phyloP scores from a whole-genome alignment of 2,888 invertebrate species.

The Yponomeuta sedellus region DNA sequence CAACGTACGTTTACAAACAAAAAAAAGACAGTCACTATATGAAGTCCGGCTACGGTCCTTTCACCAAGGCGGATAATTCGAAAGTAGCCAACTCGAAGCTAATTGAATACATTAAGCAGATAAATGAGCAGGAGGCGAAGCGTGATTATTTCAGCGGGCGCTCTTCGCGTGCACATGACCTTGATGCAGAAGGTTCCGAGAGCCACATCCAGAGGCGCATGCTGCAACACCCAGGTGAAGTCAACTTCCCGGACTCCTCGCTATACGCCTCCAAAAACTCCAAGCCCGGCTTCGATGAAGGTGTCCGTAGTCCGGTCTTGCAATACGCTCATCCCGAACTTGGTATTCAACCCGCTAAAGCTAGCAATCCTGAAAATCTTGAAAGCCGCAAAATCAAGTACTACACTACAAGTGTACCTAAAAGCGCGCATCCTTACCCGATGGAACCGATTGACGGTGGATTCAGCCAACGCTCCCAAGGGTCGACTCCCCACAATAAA shows the following conservation, averaged over 20 bases:
- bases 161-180: conserved; percentile 65
- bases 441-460: conserved; percentile 69
- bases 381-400: conserved; percentile 62
- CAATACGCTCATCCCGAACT: conserved; percentile 89
- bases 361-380: conserved; percentile 53
- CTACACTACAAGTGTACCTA: conserved; percentile 68
- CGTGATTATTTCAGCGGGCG: conserved; percentile 77
- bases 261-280: conserved; percentile 79
- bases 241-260: conserved; percentile 79
- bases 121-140: conserved; percentile 79
- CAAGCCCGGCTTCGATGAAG: conserved; percentile 80
- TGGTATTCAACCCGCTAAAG: conserved; percentile 85
- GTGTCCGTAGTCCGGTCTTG: conserved; percentile 83
- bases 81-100: conserved; percentile 76
- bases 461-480: conserved; percentile 62
- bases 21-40: conserved; percentile 62
- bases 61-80: conserved; percentile 79
- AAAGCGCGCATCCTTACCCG: conserved; percentile 76
- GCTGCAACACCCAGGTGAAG: conserved; percentile 81
- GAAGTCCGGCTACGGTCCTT: conserved; percentile 76
- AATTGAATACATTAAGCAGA: conserved; percentile 80
- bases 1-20: conserved; percentile 51
- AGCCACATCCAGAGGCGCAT: conserved; percentile 82
- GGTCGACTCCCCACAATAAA: conserved; percentile 54
- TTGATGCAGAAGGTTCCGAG: conserved; percentile 60